Percentiles rank a stretch among this genome's conserved stretches.
Conservation (phyloP, 2,888 invertebrate genomes). For the Pinctada fucata region DNA sequence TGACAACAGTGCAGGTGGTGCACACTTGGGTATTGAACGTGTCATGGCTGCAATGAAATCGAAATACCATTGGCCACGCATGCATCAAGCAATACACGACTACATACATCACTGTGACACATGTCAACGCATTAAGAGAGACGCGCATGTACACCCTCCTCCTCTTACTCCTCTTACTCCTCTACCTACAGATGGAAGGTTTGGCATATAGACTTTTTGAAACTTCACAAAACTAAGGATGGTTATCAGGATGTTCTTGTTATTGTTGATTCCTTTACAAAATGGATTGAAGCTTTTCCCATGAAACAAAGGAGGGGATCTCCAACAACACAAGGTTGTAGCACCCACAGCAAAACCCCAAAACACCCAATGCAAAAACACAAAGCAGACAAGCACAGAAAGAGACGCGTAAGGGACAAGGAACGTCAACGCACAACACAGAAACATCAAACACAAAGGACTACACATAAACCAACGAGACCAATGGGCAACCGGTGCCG, state of each 20-base stretch:
- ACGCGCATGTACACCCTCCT: conserved; percentile 2
- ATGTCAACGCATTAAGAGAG: conserved; percentile 32
- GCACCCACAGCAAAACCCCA: no score
- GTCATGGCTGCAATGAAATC: conserved; percentile 20
- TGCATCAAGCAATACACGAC: conserved; percentile 32
- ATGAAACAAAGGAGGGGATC: no score
- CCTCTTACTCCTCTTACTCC: conserved; percentile 27
- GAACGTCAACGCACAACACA: no score
- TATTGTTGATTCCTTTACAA: conserved; percentile 41
- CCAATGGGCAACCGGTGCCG: no score
- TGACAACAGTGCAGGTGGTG: conserved; percentile 30
- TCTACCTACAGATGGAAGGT: conserved; percentile 8
- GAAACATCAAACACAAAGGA: no score
- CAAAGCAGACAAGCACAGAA: no score
- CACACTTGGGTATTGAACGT: conserved; percentile 24
- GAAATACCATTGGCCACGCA: conserved; percentile 30
- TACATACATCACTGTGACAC: conserved; percentile 35
- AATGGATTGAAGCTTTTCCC: conserved; percentile 48
- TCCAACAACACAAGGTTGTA: no score
- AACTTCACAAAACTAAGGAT: conserved; percentile 17
- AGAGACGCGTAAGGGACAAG: no score
- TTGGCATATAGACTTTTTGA: conserved; percentile 24
- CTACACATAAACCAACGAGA: no score
- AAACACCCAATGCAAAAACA: no score
- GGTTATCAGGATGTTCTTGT: conserved; percentile 44